phyloP scores from a whole-genome alignment of 2,888 invertebrate species.

The Idaea straminata region DNA sequence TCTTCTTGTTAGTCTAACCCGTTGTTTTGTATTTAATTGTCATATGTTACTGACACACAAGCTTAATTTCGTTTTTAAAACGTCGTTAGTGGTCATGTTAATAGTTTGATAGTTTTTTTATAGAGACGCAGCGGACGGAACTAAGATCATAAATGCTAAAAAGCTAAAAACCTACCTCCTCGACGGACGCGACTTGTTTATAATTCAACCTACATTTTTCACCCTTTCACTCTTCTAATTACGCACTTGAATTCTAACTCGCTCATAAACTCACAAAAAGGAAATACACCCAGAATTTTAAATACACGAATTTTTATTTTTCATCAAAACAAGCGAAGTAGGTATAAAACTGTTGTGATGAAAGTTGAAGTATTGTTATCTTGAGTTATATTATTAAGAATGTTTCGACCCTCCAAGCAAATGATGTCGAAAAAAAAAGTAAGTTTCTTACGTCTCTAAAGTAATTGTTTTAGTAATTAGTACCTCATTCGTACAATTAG shows the following conservation, averaged over 20 bases:
- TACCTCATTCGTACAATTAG: constrained; percentile 63
- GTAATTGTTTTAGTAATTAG: constrained; percentile 73
- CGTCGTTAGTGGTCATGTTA: too few species aligned
- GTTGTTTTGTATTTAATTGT: too few species aligned
- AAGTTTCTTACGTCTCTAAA: constrained; percentile 45
- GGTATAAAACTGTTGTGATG: constrained; percentile 35
- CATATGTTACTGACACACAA: too few species aligned
- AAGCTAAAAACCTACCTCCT: background rate
- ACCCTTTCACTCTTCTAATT: constrained; percentile 43
- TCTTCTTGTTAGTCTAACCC: too few species aligned
- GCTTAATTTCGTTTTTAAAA: too few species aligned
- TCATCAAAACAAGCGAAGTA: constrained; percentile 45
- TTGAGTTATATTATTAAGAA: constrained; percentile 69
- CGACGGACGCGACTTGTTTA: background rate
- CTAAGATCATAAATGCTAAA: background rate
- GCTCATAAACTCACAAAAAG: constrained; percentile 50
- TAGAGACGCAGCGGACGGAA: too few species aligned
- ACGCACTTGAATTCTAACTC: constrained; percentile 63
- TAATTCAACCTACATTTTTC: constrained; percentile 23
- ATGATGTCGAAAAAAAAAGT: constrained; percentile 55
- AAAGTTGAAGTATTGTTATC: constrained; percentile 62
- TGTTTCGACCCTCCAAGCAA: constrained; percentile 49
- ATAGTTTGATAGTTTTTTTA: too few species aligned
- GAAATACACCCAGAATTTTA: constrained; percentile 38
- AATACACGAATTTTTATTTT: constrained; percentile 48